A percentile compares a stretch with the other conserved stretches of the same genome.
These are phyloP conservation scores for Drosophila formosana DNA, from an alignment of 2,888 invertebrate species.

Conservation along the genomic window DNA sequence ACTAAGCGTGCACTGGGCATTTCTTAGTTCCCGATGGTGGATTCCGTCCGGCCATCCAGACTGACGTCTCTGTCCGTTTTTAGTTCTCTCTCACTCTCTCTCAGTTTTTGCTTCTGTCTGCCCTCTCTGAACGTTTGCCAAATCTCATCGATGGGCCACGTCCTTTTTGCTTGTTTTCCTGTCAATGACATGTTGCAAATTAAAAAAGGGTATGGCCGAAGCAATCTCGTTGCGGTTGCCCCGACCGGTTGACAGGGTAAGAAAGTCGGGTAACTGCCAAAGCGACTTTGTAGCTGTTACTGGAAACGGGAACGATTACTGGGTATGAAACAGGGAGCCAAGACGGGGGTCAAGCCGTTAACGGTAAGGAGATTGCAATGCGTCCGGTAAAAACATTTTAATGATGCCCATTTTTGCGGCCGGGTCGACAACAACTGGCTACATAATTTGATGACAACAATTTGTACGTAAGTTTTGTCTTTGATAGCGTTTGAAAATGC, in stretches of 20 bases:
- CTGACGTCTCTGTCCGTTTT: not conserved
- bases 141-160: constrained; percentile 56
- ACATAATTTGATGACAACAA: constrained; percentile 81
- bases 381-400: constrained; percentile 78
- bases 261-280: constrained; percentile 23
- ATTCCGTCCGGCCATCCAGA: constrained; percentile 1
- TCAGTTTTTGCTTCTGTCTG: too few relatives aligned
- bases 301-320: constrained; percentile 5
- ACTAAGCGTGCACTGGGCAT: constrained; percentile 67
- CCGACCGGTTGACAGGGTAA: constrained; percentile 44
- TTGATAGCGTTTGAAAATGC: constrained; percentile 58
- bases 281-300: constrained; percentile 1
- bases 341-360: constrained; percentile 37
- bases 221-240: constrained; percentile 73
- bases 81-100: constrained; percentile 4
- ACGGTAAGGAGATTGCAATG: constrained; percentile 10
- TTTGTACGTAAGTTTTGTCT: constrained; percentile 72
- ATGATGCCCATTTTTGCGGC: constrained; percentile 74
- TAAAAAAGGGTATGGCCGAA: constrained; percentile 80
- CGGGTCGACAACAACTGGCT: constrained; percentile 40
- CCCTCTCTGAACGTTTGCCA: constrained; percentile 13
- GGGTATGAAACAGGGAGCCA: not conserved
- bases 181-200: constrained; percentile 81
- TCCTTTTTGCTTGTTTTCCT: constrained; percentile 78
- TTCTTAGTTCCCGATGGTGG: constrained; percentile 16